A percentile compares a stretch with the other conserved stretches of the same genome.
phyloP scores from a whole-genome alignment of 2,797 vertebrate species.

The Sebastes nivosus region DNA sequence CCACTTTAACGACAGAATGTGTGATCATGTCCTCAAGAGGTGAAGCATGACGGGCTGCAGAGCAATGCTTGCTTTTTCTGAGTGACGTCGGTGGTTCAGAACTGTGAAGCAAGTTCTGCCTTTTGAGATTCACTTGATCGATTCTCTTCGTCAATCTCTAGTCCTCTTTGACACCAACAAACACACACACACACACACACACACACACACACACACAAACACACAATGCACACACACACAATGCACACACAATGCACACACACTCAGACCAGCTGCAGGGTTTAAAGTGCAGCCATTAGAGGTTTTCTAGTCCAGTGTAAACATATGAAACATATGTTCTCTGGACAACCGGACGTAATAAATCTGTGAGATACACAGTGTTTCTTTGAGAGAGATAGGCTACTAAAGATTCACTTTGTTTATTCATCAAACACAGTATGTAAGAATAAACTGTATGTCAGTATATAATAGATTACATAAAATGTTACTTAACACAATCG shows the following conservation, averaged over 20 bases:
- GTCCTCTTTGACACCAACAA: not conserved
- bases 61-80: not conserved
- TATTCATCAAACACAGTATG: not conserved
- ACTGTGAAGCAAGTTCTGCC: not conserved
- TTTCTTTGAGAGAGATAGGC: not conserved
- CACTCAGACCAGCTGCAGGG: not conserved
- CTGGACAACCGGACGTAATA: conserved; percentile 29
- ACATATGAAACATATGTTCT: conserved; percentile 36
- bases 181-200: not conserved
- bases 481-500: not conserved
- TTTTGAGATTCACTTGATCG: not conserved
- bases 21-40: conserved; percentile 25
- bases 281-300: conserved; percentile 57
- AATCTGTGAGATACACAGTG: conserved; percentile 5
- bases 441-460: not conserved
- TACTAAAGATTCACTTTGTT: not conserved
- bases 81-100: not conserved
- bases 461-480: not conserved
- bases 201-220: not conserved
- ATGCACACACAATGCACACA: not conserved
- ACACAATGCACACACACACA: not conserved
- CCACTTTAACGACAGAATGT: conserved; percentile 15
- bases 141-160: not conserved
- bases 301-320: conserved; percentile 27
- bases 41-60: not conserved